A percentile compares a stretch with the other conserved stretches of the same genome.
Evolutionary conservation across 1,140 invertebrate genomes (phyloP).

Genomic region (Gerris buenoi): DNA sequence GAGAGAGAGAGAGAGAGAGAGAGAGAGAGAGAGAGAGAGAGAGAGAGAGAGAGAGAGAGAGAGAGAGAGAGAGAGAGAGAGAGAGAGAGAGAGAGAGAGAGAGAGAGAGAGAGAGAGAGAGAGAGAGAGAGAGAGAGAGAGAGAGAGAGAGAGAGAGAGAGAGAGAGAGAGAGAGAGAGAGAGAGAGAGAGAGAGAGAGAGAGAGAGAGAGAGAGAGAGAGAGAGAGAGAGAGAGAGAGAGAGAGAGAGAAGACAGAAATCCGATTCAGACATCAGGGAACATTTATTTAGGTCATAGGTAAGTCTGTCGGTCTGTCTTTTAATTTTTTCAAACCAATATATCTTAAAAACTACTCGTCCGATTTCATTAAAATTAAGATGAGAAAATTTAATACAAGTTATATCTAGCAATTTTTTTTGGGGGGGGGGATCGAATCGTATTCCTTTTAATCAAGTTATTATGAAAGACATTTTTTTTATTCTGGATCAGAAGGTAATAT

Average conservation of each 20-base stretch:
- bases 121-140: slow-evolving; percentile 5
- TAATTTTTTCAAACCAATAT: too few relatives aligned
- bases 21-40: slow-evolving; percentile 7
- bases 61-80: slow-evolving; percentile 9
- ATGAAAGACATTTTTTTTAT: too few relatives aligned
- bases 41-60: slow-evolving; percentile 7
- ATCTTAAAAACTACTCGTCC: too few relatives aligned
- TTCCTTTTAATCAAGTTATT: too few relatives aligned
- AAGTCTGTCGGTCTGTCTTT: too few relatives aligned
- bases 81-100: slow-evolving; percentile 9
- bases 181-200: not conserved
- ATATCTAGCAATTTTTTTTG: too few relatives aligned
- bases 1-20: slow-evolving; percentile 7
- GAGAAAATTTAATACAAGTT: too few relatives aligned
- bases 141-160: slow-evolving; percentile 6
- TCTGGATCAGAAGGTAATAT: too few relatives aligned
- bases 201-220: slow-evolving; percentile 2
- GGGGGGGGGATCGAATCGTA: too few relatives aligned
- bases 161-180: slow-evolving; percentile 3
- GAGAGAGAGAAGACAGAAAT: not conserved
- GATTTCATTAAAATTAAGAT: too few relatives aligned
- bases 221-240: slow-evolving; percentile 5
- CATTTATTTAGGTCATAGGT: too few relatives aligned
- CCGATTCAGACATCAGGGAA: too few relatives aligned
- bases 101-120: slow-evolving; percentile 7